Percentiles rank a stretch among this genome's conserved stretches.
Evolutionary conservation across 2,888 invertebrate genomes (phyloP).

Genomic region (Apodemia mormo): DNA sequence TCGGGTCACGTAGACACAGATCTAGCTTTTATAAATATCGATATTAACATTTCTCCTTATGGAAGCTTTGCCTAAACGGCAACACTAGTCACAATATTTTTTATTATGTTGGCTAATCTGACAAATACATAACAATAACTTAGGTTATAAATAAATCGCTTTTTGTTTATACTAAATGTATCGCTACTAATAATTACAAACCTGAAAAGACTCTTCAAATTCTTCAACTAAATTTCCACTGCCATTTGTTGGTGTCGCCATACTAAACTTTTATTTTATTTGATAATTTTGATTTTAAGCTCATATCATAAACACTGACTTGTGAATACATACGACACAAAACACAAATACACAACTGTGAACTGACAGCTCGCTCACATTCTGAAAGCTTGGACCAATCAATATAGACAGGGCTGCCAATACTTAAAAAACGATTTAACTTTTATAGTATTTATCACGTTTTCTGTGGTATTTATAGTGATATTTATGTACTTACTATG

Average conservation of each 20-base stretch:
- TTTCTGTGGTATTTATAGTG: no score
- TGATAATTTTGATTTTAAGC: constrained; percentile 26
- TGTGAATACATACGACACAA: constrained; percentile 20
- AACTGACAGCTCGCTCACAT: not conserved
- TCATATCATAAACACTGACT: constrained; percentile 33
- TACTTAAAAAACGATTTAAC: constrained; percentile 13
- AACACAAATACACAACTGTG: constrained; percentile 21
- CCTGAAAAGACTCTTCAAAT: constrained; percentile 95
- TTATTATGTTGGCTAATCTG: constrained; percentile 67
- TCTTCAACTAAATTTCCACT: constrained; percentile 94
- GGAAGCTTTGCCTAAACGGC: constrained; percentile 66
- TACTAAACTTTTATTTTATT: constrained; percentile 46
- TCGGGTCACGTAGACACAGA: constrained; percentile 74
- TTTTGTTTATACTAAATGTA: constrained; percentile 28
- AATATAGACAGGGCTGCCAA: constrained; percentile 38
- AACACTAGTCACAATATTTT: constrained; percentile 53
- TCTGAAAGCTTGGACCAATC: constrained; percentile 22
- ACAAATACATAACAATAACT: constrained; percentile 49
- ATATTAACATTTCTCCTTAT: constrained; percentile 53
- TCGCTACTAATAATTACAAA: constrained; percentile 51
- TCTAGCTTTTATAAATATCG: constrained; percentile 42
- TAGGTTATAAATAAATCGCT: constrained; percentile 54
- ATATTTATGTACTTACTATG: no score
- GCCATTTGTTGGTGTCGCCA: constrained; percentile 91
- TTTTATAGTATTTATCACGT: not conserved